phyloP scores from a whole-genome alignment of 1,140 invertebrate genomes.

The Augochlora pura region DNA sequence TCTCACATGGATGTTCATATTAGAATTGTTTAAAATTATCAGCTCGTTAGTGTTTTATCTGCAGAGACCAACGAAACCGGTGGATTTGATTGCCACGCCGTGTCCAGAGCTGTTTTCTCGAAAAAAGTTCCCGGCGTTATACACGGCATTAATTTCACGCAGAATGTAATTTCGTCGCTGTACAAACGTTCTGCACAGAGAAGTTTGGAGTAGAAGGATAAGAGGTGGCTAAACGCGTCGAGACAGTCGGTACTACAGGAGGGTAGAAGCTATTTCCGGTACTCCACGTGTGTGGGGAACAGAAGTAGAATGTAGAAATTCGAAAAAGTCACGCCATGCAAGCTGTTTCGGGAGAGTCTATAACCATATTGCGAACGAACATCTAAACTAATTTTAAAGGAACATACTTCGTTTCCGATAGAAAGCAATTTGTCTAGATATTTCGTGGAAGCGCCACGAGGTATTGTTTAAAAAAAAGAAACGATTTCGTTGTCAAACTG shows the following conservation, averaged over 20 bases:
- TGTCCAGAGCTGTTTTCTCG: no score
- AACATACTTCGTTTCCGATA: no score
- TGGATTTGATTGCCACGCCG: no score
- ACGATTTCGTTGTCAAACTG: no score
- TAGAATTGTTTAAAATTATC: no score
- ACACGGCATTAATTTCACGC: neutral
- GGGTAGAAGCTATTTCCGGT: slow-evolving; percentile 44
- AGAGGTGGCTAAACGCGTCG: slow-evolving; percentile 11
- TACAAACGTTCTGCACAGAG: neutral
- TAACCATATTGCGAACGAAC: neutral
- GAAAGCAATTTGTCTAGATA: no score
- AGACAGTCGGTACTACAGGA: slow-evolving; percentile 7
- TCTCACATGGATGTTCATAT: no score
- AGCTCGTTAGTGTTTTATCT: no score
- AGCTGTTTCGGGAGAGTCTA: neutral
- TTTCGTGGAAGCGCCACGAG: no score
- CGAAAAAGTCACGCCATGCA: slow-evolving; percentile 28
- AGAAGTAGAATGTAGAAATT: slow-evolving; percentile 46
- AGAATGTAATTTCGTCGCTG: neutral
- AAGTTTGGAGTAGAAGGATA: slow-evolving; percentile 4
- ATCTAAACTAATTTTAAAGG: neutral
- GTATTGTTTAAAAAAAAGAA: no score
- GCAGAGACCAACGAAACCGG: no score
- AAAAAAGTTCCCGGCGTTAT: no score
- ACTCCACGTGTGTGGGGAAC: slow-evolving; percentile 29